A percentile compares a stretch with the other conserved stretches of the same genome.
phyloP scores from a whole-genome alignment of 2,888 invertebrate genomes.

The Hybos culiciformis region DNA sequence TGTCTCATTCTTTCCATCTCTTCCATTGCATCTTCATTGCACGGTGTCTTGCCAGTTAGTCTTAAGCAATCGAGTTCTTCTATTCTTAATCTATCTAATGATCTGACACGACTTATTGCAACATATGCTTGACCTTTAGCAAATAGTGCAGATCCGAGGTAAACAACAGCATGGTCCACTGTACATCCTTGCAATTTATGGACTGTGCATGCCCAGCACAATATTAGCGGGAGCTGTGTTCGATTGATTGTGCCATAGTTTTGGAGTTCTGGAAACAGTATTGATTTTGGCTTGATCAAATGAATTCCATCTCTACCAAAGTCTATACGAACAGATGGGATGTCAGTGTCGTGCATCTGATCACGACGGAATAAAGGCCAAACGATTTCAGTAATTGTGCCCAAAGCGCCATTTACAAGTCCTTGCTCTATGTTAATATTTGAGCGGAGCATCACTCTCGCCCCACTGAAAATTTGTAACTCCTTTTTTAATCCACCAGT shows the following conservation, averaged over 20 bases:
- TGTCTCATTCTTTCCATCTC: conserved; percentile 1
- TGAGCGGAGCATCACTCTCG: too few relatives aligned
- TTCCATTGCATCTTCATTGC: conserved; percentile 6
- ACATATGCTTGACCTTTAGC: conserved; percentile 20
- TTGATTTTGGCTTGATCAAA: too few relatives aligned
- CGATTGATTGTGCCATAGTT: conserved; percentile 17
- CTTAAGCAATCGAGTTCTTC: conserved; percentile 18
- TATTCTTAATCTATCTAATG: conserved; percentile 16
- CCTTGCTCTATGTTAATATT: too few relatives aligned
- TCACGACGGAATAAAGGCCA: too few relatives aligned
- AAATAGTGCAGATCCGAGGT: conserved; percentile 17
- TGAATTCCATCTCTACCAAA: too few relatives aligned
- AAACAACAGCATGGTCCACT: conserved; percentile 16
- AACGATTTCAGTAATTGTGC: too few relatives aligned
- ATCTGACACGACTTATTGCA: conserved; percentile 18
- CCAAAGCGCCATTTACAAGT: too few relatives aligned
- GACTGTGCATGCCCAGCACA: conserved; percentile 12
- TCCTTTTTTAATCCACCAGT: too few relatives aligned
- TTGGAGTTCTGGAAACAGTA: conserved; percentile 11
- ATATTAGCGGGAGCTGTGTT: conserved; percentile 14
- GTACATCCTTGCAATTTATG: conserved; percentile 14
- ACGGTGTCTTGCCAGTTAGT: conserved; percentile 5
- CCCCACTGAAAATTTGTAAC: too few relatives aligned
- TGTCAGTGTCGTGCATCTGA: too few relatives aligned
- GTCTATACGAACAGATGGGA: too few relatives aligned